A percentile compares a stretch with the other conserved stretches of the same genome.
Conservation (phyloP, 2,113 vertebrate genomes). For the Barnardius zonarius region DNA sequence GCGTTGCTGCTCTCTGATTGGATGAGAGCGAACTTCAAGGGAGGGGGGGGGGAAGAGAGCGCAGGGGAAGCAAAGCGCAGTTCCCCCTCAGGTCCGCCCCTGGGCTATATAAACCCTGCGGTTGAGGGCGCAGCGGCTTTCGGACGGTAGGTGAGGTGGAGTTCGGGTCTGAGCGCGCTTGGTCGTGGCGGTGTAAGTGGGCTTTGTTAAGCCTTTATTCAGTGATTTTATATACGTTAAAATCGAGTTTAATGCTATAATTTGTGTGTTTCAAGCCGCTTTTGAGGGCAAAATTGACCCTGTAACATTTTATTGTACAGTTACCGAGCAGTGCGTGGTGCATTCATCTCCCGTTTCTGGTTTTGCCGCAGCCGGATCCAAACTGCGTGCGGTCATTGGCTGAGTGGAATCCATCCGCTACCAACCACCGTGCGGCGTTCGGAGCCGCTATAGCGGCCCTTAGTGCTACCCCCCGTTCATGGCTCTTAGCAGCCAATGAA, state of each 20-base stretch:
- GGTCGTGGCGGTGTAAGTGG: too few relatives aligned
- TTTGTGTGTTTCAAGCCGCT: too few relatives aligned
- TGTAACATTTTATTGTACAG: too few relatives aligned
- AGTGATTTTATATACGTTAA: too few relatives aligned
- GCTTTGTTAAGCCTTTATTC: too few relatives aligned
- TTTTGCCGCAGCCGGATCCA: too few relatives aligned
- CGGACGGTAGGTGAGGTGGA: too few relatives aligned
- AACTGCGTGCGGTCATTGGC: not conserved
- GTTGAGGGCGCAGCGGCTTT: accelerated
- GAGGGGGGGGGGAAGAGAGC: not conserved
- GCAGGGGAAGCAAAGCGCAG: not conserved
- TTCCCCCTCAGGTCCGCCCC: not conserved
- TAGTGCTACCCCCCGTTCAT: too few relatives aligned
- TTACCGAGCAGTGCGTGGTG: accelerated
- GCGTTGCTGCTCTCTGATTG: not conserved
- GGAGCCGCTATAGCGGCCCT: accelerated
- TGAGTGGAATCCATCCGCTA: accelerated
- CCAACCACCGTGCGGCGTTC: not conserved
- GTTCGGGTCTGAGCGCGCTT: too few relatives aligned
- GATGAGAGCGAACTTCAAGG: not conserved
- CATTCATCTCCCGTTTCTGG: accelerated
- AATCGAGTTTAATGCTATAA: too few relatives aligned
- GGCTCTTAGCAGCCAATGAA: not conserved
- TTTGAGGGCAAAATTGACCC: too few relatives aligned
- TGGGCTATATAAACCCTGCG: not conserved